Evolutionary conservation across 2,888 invertebrate species (phyloP).

Genomic region (Augiades crinisus): DNA sequence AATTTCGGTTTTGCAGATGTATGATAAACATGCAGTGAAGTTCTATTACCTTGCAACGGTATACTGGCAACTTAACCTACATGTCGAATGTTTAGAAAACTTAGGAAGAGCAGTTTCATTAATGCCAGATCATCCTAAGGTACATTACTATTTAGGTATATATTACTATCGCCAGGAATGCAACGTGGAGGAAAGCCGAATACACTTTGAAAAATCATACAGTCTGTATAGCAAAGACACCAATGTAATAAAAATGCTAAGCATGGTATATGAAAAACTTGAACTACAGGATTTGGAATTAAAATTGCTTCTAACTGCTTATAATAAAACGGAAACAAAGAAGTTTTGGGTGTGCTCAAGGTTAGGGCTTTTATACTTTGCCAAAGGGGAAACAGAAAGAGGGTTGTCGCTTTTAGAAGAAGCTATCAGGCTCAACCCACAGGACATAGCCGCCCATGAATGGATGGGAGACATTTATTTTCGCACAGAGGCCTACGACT

Average conservation of each 20-base stretch:
- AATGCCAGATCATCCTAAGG: constrained; percentile 85
- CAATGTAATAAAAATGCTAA: constrained; percentile 86
- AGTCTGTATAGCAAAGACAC: constrained; percentile 85
- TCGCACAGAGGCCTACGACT: constrained; percentile 90
- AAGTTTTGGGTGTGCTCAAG: constrained; percentile 90
- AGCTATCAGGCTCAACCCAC: constrained; percentile 84
- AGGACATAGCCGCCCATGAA: constrained; percentile 90
- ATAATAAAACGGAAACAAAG: constrained; percentile 63
- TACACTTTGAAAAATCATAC: constrained; percentile 91
- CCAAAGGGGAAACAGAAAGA: constrained; percentile 84
- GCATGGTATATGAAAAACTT: constrained; percentile 85
- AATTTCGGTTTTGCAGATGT: constrained; percentile 66
- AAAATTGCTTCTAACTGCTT: constrained; percentile 75
- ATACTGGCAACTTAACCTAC: constrained; percentile 79
- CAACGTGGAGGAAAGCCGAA: constrained; percentile 86
- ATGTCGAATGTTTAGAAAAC: constrained; percentile 81
- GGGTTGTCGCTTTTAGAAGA: constrained; percentile 88
- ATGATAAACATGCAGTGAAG: constrained; percentile 64
- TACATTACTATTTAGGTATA: constrained; percentile 87
- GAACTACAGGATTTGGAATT: constrained; percentile 85
- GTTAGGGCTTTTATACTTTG: constrained; percentile 89
- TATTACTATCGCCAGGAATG: constrained; percentile 83
- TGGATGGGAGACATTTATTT: constrained; percentile 93
- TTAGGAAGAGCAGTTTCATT: constrained; percentile 85
- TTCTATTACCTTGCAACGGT: constrained; percentile 81